These are phyloP conservation scores for Phacellophora camtschatica DNA, from an alignment of 30 jellyfish, hydroid and myxozoan genomes.

Conservation along the genomic window DNA sequence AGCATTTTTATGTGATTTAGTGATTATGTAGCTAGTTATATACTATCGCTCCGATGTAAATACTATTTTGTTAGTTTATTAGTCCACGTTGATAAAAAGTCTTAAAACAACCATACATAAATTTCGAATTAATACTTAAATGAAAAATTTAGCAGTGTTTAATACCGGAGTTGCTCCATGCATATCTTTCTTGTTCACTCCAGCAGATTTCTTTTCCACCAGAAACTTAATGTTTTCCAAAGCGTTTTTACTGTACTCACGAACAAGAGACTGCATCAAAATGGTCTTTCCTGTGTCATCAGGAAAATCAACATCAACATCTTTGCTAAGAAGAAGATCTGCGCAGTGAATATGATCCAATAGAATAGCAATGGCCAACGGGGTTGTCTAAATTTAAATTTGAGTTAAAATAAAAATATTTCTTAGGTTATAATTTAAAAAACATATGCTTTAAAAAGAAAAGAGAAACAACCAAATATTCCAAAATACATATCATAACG, in stretches of 20 bases:
- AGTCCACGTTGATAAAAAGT: too few species aligned
- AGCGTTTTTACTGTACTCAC: slow-evolving; percentile 6
- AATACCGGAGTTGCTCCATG: slow-evolving; percentile 65
- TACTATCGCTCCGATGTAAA: background rate
- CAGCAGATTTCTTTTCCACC: slow-evolving; percentile 57
- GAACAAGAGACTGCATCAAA: slow-evolving; percentile 35
- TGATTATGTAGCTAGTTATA: too few species aligned
- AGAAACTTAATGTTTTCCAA: slow-evolving; percentile 37
- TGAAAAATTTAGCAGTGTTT: too few species aligned
- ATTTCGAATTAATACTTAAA: too few species aligned
- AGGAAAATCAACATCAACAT: slow-evolving; percentile 66
- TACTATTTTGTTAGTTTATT: too few species aligned
- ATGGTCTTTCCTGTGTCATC: slow-evolving; percentile 75
- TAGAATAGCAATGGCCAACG: slow-evolving; percentile 68
- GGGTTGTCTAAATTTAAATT: slow-evolving; percentile 84
- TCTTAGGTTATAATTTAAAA: too few species aligned
- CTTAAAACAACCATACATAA: too few species aligned
- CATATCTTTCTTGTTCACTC: slow-evolving; percentile 36
- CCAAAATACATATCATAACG: too few species aligned
- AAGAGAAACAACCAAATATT: too few species aligned
- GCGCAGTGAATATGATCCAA: slow-evolving; percentile 64
- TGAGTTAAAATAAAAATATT: too few species aligned
- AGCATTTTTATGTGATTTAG: too few species aligned
- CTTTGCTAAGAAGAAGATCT: slow-evolving; percentile 57
- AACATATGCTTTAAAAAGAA: too few species aligned